Evolutionary conservation across 2,888 invertebrate species (phyloP), one percentile per base, ranked within the genome.

Genomic region (Tenthredo distinguenda): DNA sequence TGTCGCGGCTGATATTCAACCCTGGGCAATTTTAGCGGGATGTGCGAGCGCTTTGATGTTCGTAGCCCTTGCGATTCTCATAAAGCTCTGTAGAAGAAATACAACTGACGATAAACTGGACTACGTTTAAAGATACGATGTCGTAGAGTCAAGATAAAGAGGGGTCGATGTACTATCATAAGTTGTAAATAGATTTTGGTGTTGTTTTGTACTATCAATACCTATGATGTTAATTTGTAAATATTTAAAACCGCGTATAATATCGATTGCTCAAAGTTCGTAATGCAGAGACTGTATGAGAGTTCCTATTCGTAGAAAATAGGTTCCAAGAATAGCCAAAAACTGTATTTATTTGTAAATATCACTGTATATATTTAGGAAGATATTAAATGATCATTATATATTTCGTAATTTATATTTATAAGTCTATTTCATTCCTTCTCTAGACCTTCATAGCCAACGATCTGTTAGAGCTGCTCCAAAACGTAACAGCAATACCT

Each of bases 271-370:
- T 83, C 83, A 83, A 83, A 43, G 40, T 71, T 47, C 84, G 89
- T 87, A 93, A 93, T 92, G 89, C 91, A 92, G 91, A 93, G 93
- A 93, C 93, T 93, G 93, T 92, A 91, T 40, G 89, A 93, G 91
- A 93, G 93, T 93, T 93, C 93, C 93, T 93, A 93, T 91, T 90
- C 85, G 40, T 85, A 79, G 40, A 77, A 77, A 85, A 82, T 55
- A 21, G 79, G 65, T 55, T 81, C 62, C 65, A 26, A 74, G 71
- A 76, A 86, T 85, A 83, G 86, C 84, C 77, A 86, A 86, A 85
- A 85, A 47, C 37, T 92, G 91, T 93, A 93, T 93, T 93, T 92
- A 92, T 92, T 92, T 92, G 92, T 91, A 91, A 87, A 91, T 91
- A 91, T 85, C 50, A 76, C 15, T 68, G 58, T 74, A 82, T 9